Evolutionary conservation across 2,888 invertebrate genomes (phyloP), one percentile per base, ranked within the genome.

Genomic region (Fissipunctia ypsillon): DNA sequence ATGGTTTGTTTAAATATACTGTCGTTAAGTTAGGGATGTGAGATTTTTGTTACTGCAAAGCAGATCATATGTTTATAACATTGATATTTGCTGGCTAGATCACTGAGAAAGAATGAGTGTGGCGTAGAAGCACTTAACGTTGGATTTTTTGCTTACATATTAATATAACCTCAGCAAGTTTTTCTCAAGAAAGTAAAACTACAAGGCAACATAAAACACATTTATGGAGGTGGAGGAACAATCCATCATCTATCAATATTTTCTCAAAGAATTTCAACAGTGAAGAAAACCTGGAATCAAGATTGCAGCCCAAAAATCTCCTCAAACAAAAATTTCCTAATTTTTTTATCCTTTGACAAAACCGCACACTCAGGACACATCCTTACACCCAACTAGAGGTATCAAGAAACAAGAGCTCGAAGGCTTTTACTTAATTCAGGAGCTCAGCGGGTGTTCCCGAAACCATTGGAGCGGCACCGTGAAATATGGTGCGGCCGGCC

Each of bases 401-500:
- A 94, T 93, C 93, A 93, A 94, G 93, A 94, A 95, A 97, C 96
- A 97, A 97, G 97, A 97, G 97, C 97, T 97, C 96, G 96, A 96
- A 97, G 97, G 97, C 97, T 97, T 97, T 97, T 97, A 97, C 97
- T 97, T 97, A 97, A 97, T 97, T 97, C 97, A 97, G 97, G 97
- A 97, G 97, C 97, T 96, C 97, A 97, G 97, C 97, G 97, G 97
- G 97, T 96, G 97, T 97, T 96, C 96, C 95, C 95, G 89, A 94
- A 96, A 94, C 93, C 94, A 93, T 94, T 88, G 92, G 92, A 86
- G 88, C 88, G 92, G 91, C 90, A 89, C 92, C 93, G 95, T 96
- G 95, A 96, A 96, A 96, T 96, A 96, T 96, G 95, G 96, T 93
- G 91, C 93, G 90, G 88, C 84, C 83, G 85, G 84, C 81, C 86